Conservation (phyloP, 2,888 invertebrate genomes). For the Selenia dentaria region DNA sequence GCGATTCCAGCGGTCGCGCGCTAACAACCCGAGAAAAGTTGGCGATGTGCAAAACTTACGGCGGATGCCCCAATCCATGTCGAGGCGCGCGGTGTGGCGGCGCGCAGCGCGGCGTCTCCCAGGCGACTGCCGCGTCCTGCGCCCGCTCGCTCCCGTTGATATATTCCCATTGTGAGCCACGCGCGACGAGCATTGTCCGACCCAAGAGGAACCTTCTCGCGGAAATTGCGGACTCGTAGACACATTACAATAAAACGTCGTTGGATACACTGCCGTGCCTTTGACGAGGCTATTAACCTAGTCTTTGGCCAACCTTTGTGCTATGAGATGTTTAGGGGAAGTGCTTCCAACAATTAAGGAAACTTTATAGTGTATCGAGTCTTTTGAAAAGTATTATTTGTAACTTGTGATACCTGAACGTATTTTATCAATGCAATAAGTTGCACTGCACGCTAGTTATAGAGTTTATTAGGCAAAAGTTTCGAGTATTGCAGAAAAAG, state of each 20-base stretch:
- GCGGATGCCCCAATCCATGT: conserved; percentile 83
- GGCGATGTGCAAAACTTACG: conserved; percentile 68
- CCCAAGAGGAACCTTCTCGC: conserved; percentile 47
- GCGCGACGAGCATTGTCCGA: conserved; percentile 54
- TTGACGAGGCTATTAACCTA: conserved; percentile 34
- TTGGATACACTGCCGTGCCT: conserved; percentile 30
- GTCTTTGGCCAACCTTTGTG: conserved; percentile 22
- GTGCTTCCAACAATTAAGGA: neutral
- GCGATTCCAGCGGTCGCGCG: conserved; percentile 24
- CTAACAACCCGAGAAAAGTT: conserved; percentile 43
- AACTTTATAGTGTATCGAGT: conserved; percentile 3
- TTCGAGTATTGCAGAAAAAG: too few species aligned
- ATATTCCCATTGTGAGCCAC: conserved; percentile 60
- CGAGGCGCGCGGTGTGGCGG: conserved; percentile 53
- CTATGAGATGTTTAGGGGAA: conserved; percentile 5
- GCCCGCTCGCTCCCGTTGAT: conserved; percentile 63
- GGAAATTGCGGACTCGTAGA: conserved; percentile 45
- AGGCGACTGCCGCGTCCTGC: conserved; percentile 79
- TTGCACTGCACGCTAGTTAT: too few species aligned
- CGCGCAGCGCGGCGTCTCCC: conserved; percentile 76
- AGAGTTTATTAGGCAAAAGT: too few species aligned
- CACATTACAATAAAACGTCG: conserved; percentile 32
- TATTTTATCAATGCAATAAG: too few species aligned
- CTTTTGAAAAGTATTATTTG: too few species aligned
- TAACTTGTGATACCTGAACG: too few species aligned